Evolutionary conservation across 2,797 vertebrate species (phyloP).

Genomic region (Lemur catta): DNA sequence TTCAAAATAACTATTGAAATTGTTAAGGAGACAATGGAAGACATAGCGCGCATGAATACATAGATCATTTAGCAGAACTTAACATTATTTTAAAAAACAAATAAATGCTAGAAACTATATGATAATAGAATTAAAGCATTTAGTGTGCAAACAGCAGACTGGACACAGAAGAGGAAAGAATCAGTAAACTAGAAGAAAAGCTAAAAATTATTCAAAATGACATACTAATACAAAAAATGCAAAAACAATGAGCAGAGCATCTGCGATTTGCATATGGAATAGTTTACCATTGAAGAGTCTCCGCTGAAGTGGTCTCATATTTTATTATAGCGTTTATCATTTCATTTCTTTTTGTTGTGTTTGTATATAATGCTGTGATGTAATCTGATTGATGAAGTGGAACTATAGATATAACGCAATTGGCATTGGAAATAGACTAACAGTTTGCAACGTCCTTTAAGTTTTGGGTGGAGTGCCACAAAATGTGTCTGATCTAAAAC

Average conservation of each 20-base stretch:
- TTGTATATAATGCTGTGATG: neutral
- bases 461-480: neutral
- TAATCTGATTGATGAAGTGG: neutral
- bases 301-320: neutral
- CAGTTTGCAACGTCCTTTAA: neutral
- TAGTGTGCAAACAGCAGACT: neutral
- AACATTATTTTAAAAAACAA: neutral
- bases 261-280: neutral
- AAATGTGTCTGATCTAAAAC: neutral
- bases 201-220: neutral
- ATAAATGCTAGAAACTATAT: neutral
- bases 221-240: neutral
- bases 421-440: neutral
- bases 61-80: neutral
- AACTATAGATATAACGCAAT: neutral
- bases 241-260: neutral
- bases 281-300: neutral
- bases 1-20: neutral
- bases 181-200: neutral
- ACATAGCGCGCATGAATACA: neutral
- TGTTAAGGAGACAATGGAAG: neutral
- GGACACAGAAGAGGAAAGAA: neutral
- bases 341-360: neutral
- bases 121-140: neutral
- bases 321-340: neutral